phyloP scores from a whole-genome alignment of 2,113 vertebrate species.

The Grallaria varia region DNA sequence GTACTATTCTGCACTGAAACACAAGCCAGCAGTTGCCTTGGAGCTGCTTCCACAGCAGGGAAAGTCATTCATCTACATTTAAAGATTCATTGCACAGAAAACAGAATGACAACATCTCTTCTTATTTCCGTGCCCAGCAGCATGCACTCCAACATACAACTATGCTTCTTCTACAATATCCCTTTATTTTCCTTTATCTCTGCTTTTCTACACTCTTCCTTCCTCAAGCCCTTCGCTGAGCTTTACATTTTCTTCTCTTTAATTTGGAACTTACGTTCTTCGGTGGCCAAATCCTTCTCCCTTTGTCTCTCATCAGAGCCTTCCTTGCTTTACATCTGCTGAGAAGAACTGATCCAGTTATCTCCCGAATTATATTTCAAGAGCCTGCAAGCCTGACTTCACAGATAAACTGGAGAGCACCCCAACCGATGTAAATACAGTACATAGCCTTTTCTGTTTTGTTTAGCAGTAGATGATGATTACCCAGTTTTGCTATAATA shows the following conservation, averaged over 20 bases:
- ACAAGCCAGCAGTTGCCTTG: not conserved
- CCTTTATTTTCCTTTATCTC: slow-evolving; percentile 15
- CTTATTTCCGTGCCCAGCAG: not conserved
- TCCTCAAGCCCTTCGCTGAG: not conserved
- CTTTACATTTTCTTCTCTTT: slow-evolving; percentile 6
- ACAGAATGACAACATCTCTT: not conserved
- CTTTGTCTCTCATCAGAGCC: slow-evolving; percentile 11
- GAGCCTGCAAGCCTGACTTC: not conserved
- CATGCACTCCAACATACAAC: not conserved
- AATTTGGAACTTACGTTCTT: not conserved
- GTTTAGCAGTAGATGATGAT: not conserved
- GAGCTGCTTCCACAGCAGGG: not conserved
- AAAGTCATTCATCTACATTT: not conserved
- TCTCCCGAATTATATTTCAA: slow-evolving; percentile 27
- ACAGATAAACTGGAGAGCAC: slow-evolving; percentile 8
- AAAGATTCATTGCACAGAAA: slow-evolving; percentile 30
- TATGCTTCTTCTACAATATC: not conserved
- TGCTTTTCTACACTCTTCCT: not conserved
- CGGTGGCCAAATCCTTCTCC: not conserved
- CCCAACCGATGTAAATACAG: not conserved
- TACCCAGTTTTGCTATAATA: not conserved
- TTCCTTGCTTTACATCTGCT: not conserved
- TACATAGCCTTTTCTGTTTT: not conserved
- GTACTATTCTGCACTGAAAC: not conserved
- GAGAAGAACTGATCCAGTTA: slow-evolving; percentile 45